phyloP scores from a whole-genome alignment of 2,888 invertebrate genomes.

The Parochlus steinenii region DNA sequence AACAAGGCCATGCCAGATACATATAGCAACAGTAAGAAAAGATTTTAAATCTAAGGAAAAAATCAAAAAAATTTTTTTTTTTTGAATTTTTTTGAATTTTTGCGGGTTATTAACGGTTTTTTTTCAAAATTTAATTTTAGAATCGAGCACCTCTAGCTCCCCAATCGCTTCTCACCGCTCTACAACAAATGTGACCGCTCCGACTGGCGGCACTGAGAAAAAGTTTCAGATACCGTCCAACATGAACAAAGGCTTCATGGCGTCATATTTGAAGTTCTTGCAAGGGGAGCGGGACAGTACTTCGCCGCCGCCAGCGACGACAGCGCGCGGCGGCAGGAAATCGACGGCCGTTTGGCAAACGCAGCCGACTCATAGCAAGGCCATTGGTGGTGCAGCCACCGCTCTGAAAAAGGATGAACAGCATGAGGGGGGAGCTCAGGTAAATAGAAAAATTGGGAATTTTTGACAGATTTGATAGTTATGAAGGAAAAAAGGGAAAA shows the following conservation, averaged over 20 bases:
- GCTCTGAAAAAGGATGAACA: slow-evolving; percentile 8
- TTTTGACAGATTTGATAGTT: no score
- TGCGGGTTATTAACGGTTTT: no score
- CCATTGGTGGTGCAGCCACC: slow-evolving; percentile 32
- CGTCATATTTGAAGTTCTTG: slow-evolving; percentile 70
- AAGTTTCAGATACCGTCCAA: slow-evolving; percentile 41
- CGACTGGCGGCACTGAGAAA: slow-evolving; percentile 34
- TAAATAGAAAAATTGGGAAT: slow-evolving; percentile 18
- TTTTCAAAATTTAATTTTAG: no score
- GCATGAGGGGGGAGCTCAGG: not conserved
- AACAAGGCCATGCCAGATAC: no score
- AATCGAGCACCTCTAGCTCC: no score
- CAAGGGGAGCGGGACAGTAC: slow-evolving; percentile 70
- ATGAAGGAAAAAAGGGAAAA: no score
- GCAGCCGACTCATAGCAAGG: slow-evolving; percentile 24
- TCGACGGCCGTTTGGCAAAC: slow-evolving; percentile 32
- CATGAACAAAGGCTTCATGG: slow-evolving; percentile 65
- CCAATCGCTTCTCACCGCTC: slow-evolving; percentile 13
- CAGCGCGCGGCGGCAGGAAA: slow-evolving; percentile 47
- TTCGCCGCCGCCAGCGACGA: slow-evolving; percentile 40
- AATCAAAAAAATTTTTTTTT: no score
- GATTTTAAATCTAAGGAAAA: no score
- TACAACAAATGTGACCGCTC: not conserved
- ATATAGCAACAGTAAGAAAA: no score
- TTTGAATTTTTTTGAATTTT: no score